Conservation (phyloP, 2,888 invertebrate genomes). For the Isoperla grammatica region DNA sequence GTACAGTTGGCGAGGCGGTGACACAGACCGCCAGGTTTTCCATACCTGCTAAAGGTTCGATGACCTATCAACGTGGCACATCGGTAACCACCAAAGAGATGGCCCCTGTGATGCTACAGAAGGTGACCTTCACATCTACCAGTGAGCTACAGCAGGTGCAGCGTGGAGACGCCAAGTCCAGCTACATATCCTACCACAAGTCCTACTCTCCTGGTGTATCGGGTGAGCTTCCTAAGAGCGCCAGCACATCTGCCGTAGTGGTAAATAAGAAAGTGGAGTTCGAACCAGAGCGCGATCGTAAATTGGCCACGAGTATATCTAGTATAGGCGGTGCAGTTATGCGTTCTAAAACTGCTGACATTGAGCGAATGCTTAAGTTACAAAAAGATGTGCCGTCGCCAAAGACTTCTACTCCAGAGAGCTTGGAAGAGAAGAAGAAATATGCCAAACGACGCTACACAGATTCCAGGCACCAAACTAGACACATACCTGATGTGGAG, state of each 20-base stretch:
- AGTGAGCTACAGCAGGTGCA: conserved; percentile 49
- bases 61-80: conserved; percentile 6
- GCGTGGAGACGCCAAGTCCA: conserved; percentile 18
- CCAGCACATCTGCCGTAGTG: conserved; percentile 22
- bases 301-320: conserved; percentile 53
- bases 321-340: conserved; percentile 61
- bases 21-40: conserved; percentile 12
- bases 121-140: conserved; percentile 51
- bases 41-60: conserved; percentile 6
- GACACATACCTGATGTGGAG: conserved; percentile 52
- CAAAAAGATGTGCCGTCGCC: conserved; percentile 10
- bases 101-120: conserved; percentile 28
- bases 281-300: conserved; percentile 38
- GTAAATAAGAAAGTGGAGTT: conserved; percentile 14
- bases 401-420: conserved; percentile 41
- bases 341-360: conserved; percentile 61
- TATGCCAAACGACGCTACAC: conserved; percentile 56
- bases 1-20: neutral
- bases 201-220: neutral
- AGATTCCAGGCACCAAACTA: conserved; percentile 54
- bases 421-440: conserved; percentile 54
- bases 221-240: conserved; percentile 24
- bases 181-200: conserved; percentile 6
- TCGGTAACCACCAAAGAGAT: conserved; percentile 24
- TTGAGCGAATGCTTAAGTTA: conserved; percentile 49